phyloP scores from a whole-genome alignment of 2,888 invertebrate genomes.

The Cryptops parisi region DNA sequence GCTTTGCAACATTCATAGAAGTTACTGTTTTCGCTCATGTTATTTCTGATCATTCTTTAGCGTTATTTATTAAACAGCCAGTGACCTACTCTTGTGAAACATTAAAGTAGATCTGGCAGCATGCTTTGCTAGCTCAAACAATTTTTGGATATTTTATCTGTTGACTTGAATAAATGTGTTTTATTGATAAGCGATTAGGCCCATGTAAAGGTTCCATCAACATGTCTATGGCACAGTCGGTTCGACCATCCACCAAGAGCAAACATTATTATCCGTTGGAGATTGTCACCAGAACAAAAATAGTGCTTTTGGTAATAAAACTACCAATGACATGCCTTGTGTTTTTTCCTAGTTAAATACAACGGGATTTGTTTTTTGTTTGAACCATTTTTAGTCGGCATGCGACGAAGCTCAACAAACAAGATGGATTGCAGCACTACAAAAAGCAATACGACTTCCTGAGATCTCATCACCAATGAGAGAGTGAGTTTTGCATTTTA shows the following conservation, averaged over 20 bases:
- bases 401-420: constrained; percentile 8
- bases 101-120: no score
- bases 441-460: constrained; percentile 3
- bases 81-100: no score
- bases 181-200: constrained; percentile 7
- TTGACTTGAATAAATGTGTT: no score
- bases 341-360: neutral
- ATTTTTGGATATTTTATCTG: neutral
- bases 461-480: constrained; percentile 6
- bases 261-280: constrained; percentile 6
- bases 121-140: no score
- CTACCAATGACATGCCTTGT: neutral
- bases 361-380: neutral
- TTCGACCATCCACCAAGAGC: constrained; percentile 25
- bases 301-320: constrained; percentile 1
- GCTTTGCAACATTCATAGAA: no score
- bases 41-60: no score
- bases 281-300: constrained; percentile 5
- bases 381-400: constrained; percentile 2
- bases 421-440: constrained; percentile 4
- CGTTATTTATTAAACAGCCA: no score
- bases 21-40: no score
- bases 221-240: constrained; percentile 36
- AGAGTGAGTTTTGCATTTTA: neutral
- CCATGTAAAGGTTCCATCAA: constrained; percentile 37